Evolutionary conservation across 2,888 invertebrate species (phyloP), one percentile per base, ranked within the genome.

Genomic region (Cremastobaeus sp.): DNA sequence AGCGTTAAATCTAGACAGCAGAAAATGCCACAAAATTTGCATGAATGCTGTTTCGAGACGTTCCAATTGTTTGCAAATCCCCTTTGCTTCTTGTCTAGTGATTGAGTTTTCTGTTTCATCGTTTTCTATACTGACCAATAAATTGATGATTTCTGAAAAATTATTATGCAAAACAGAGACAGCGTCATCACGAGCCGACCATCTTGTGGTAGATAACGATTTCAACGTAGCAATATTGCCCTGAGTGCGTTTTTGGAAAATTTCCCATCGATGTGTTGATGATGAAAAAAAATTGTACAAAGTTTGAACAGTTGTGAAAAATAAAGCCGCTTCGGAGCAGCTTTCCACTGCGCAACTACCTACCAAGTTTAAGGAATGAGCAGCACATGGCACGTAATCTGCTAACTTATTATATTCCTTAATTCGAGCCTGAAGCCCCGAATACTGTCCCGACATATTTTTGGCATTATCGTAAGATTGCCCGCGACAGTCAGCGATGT

Each of bases 401-500:
- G 34, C n/a, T n/a, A n/a, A n/a, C n/a, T n/a, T n/a, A 57, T 73
- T 69, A 6, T 50, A 35, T 57, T 65, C 47, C 62, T 78, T 78
- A 15, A 81, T 78, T 69, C 68, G 71, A n/a, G 76, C 72, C 72
- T 80, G 77, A 34, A 74, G 12, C 3, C 52, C 37, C 1, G 1
- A n/a, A 6, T 37, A 52, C 5, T 14, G 8, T 2, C 52, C 52
- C 0, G 52, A 52, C 52, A 52, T 52, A 8, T 52, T 76, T 11
- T 62, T 54, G 11, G 78, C 79, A 76, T 78, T 81, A 45, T 80
- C 78, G 60, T 77, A 80, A 34, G 74, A 75, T 68, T 79, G 78
- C 14, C 79, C 79, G 18, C 77, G 39, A 55, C 76, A 79, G 32
- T 78, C 50, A 14, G 20, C 77, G 18, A 81, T 78, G 28, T 79